These are phyloP conservation scores for Lepus townsendii DNA, from an alignment of 2,797 vertebrate species.

Conservation along the genomic window DNA sequence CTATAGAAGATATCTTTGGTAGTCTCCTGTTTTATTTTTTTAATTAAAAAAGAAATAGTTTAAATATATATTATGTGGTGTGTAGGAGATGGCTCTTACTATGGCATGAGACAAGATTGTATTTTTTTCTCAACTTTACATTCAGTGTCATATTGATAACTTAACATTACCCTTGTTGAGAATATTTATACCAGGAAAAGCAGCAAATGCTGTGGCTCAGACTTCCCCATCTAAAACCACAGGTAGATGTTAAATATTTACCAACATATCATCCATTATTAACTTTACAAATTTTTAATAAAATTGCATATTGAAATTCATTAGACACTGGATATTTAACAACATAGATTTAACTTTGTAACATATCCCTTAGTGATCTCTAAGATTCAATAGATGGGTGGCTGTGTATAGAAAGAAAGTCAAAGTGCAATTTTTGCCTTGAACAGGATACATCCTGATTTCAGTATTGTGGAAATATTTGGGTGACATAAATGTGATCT, in stretches of 20 bases:
- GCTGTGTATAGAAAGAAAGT: slow-evolving; percentile 60
- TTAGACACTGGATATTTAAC: neutral
- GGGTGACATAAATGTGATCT: slow-evolving; percentile 85
- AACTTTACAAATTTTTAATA: slow-evolving; percentile 8
- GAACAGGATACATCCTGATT: neutral
- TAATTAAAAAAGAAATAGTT: neutral
- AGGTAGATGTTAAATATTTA: slow-evolving; percentile 1
- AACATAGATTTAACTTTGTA: neutral
- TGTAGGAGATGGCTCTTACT: neutral
- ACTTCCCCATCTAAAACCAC: neutral
- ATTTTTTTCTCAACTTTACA: neutral
- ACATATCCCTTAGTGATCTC: neutral
- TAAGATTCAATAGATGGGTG: neutral
- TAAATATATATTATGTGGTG: neutral
- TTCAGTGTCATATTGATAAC: neutral
- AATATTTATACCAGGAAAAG: slow-evolving; percentile 2
- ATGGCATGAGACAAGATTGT: neutral
- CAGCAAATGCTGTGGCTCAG: neutral
- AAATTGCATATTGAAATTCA: slow-evolving; percentile 35
- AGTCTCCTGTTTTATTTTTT: neutral
- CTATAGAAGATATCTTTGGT: neutral
- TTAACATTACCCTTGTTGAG: neutral
- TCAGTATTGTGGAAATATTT: slow-evolving; percentile 85
- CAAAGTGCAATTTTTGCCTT: slow-evolving; percentile 20
- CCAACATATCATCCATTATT: neutral